Base-by-base conservation (phyloP, 2,113 vertebrate species). In the Bos indicus region DNA sequence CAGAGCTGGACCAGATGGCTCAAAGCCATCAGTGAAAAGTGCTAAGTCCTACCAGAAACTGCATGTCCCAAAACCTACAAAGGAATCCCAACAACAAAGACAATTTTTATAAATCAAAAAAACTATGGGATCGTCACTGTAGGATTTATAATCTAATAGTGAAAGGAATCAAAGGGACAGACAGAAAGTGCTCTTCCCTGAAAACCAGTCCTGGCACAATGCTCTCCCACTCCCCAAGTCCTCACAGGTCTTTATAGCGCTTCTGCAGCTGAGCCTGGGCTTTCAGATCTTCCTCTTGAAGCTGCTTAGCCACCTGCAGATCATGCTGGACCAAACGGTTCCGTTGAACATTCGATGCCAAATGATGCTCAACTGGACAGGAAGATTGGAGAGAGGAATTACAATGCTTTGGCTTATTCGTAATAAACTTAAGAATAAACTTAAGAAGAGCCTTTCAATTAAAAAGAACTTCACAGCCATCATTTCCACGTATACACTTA, bases 321-420 rank as follows among this genome's bases (percentile, higher is more conserved):
- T 99, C 99, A 97, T 99, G 99, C 97, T 99, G 99, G 83, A 99
- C 99, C 98, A 99, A 98, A 46, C 99, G 99, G 98, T 99, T 99
- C 96, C 99, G 99, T 90, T 99, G 99, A 98, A 99, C 96, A 0
- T 99, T 99, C 48, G 99, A 99, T 4, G 99, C 99, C 98, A 99
- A 99, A 97, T 99, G 99, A 99, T 99, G 99, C 96, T 99, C 99
- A 90, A 99, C 99, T 99, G 98, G 60, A 97, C 93, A 92, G 97
- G 95, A 46, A 84, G 25, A 97, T 90, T 64, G 14, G 90, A 40
- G 48, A 90, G 14, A 91, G 19, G 33, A 64, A 54, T 88, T 40
- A 57, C 0, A 71, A 82, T 14, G 21, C 16, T 51, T 40, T 88
- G 23, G 17, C 30, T 81, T 80, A 14, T 59, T 78, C 62, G 25